Evolutionary conservation across 2,888 invertebrate species (phyloP).

Genomic region (Ectemnius cavifrons): DNA sequence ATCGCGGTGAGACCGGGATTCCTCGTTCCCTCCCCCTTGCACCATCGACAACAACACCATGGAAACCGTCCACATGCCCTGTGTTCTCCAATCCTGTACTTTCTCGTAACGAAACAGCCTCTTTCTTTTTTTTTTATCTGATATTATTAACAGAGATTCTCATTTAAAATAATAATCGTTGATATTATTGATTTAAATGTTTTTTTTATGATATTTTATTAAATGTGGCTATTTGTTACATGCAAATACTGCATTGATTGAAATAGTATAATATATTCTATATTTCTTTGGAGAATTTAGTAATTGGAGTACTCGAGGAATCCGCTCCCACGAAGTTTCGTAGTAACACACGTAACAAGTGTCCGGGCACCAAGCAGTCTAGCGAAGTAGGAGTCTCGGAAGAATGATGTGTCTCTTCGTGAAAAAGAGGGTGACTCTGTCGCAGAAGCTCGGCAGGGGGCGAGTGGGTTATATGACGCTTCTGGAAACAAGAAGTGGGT

Average conservation of each 20-base stretch:
- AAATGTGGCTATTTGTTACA: too few relatives aligned
- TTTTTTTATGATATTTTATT: too few relatives aligned
- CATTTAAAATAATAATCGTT: too few relatives aligned
- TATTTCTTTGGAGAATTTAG: too few relatives aligned
- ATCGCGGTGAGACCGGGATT: conserved; percentile 67
- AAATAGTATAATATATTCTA: too few relatives aligned
- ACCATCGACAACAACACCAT: conserved; percentile 51
- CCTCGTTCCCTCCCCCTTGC: conserved; percentile 27
- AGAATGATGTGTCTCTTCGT: conserved; percentile 4
- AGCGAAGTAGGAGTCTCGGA: not conserved
- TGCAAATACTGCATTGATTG: too few relatives aligned
- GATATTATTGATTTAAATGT: too few relatives aligned
- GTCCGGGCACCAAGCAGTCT: not conserved
- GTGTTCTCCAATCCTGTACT: too few relatives aligned
- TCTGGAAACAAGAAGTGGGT: not conserved
- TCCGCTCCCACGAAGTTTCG: too few relatives aligned
- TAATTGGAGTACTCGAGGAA: too few relatives aligned
- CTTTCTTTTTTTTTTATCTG: not conserved
- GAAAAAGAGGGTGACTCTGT: not conserved
- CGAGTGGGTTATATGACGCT: conserved; percentile 40
- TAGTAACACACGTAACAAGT: not conserved
- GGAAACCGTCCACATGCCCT: conserved; percentile 39
- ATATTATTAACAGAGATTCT: too few relatives aligned
- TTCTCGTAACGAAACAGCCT: not conserved
- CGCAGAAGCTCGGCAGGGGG: conserved; percentile 10